Conservation (phyloP, 2,113 vertebrate genomes). For the Paratilapia polleni region DNA sequence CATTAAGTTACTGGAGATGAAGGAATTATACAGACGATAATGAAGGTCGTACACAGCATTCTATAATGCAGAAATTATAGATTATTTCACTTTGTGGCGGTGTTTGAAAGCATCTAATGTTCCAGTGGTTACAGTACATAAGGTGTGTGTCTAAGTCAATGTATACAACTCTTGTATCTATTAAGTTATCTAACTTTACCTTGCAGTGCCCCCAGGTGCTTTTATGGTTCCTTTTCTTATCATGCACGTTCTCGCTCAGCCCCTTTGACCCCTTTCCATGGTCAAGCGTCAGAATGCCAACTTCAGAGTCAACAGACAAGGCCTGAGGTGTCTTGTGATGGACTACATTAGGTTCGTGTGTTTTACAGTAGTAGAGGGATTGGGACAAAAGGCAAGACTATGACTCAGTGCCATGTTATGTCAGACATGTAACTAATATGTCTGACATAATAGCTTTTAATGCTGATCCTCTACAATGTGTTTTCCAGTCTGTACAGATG, state of each 20-base stretch:
- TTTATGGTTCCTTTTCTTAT: constrained; percentile 95
- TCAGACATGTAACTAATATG: too few relatives aligned
- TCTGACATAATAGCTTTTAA: too few relatives aligned
- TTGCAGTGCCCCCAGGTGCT: constrained; percentile 75
- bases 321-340: constrained; percentile 89
- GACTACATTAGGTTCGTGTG: constrained; percentile 84
- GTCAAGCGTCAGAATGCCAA: background rate
- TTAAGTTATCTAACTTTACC: constrained; percentile 21
- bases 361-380: constrained; percentile 90
- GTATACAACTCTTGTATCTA: background rate
- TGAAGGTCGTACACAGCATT: background rate
- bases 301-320: constrained; percentile 70
- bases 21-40: background rate
- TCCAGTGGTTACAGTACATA: background rate
- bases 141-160: background rate
- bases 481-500: background rate
- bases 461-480: background rate
- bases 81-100: background rate
- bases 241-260: constrained; percentile 85
- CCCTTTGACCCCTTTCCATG: constrained; percentile 19
- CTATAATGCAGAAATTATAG: background rate
- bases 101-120: background rate
- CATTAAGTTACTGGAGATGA: background rate
- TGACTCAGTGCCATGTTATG: background rate
- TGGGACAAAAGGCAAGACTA: constrained; percentile 91